phyloP scores from a whole-genome alignment of 2,888 invertebrate genomes.

The Cloeon dipterum region DNA sequence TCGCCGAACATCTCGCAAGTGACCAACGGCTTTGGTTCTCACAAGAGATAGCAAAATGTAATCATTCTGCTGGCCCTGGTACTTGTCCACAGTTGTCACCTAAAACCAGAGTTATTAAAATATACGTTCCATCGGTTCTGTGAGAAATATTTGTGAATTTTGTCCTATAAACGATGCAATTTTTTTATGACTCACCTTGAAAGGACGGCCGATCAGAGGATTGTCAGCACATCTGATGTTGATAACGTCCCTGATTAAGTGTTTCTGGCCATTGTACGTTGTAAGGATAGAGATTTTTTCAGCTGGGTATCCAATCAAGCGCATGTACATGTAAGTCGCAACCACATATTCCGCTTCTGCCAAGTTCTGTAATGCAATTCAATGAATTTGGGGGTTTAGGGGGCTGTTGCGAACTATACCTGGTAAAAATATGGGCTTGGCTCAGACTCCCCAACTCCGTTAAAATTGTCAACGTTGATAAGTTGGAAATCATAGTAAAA shows the following conservation, averaged over 20 bases:
- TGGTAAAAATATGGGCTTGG: conserved; percentile 98
- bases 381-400: no score
- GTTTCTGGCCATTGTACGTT: conserved; percentile 98
- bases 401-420: conserved; percentile 21
- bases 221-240: conserved; percentile 82
- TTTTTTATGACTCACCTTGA: conserved; percentile 33
- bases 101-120: conserved; percentile 12
- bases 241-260: conserved; percentile 87
- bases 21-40: conserved; percentile 90
- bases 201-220: conserved; percentile 80
- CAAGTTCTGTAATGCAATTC: conserved; percentile 32
- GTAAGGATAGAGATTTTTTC: conserved; percentile 93
- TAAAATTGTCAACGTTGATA: conserved; percentile 89
- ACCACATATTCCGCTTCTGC: conserved; percentile 89
- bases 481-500: conserved; percentile 85
- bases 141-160: not conserved
- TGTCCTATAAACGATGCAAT: not conserved
- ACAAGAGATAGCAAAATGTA: conserved; percentile 91
- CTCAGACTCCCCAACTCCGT: conserved; percentile 89
- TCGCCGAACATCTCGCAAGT: conserved; percentile 85
- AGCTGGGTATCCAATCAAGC: conserved; percentile 87
- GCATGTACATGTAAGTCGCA: conserved; percentile 95
- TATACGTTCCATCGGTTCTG: not conserved
- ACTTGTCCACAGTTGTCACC: conserved; percentile 94
- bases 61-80: conserved; percentile 99